Evolutionary conservation across 2,113 vertebrate genomes (phyloP), one percentile per base, ranked within the genome.

Genomic region (Falcunculus frontatus): DNA sequence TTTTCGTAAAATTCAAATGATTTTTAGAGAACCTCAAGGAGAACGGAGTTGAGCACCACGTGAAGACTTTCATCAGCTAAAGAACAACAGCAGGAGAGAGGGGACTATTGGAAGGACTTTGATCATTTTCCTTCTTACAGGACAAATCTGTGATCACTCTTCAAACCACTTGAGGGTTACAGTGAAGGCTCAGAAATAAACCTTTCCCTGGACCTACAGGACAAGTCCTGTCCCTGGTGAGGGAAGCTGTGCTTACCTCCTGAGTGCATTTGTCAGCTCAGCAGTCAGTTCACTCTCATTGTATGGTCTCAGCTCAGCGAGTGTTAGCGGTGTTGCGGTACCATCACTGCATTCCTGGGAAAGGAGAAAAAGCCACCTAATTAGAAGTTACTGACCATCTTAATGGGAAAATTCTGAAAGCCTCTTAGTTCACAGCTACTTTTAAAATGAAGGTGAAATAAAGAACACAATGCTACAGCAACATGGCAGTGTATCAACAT

Each of bases 261-360:
- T 96, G 81, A 99, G 97, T 50, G 98, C 98, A 1, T 91, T 98
- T 47, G 98, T 96, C 29, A 99, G 97, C 78, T 99, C 98, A 6
- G 97, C 96, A 20, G 98, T 97, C 89, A 98, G 96, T 64, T 99
- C 98, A 6, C 93, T 97, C 73, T 99, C 98, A 2, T 64, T 96
- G 91, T 97, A 97, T 0, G 97, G 85, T 8, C 98, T 98, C 37
- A 99, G 93, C 79, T 99, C 98, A 32, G 97, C 91, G 7, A 98
- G 83, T 3, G 98, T 97, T 75, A 98, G 90, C 0, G 98, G 91
- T 26, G 98, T 91, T 55, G 97, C 35, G 4, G 95, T 64, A 25
- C 97, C 96, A 23, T 99, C 98, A 3, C 96, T 96, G 85, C 98
- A 97, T 37, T 99, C 98, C 99, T 99, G 90, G 27, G 79, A 91